These are phyloP conservation scores for Macrochelys suwanniensis DNA, from an alignment of 2,797 vertebrate species.

Conservation along the genomic window DNA sequence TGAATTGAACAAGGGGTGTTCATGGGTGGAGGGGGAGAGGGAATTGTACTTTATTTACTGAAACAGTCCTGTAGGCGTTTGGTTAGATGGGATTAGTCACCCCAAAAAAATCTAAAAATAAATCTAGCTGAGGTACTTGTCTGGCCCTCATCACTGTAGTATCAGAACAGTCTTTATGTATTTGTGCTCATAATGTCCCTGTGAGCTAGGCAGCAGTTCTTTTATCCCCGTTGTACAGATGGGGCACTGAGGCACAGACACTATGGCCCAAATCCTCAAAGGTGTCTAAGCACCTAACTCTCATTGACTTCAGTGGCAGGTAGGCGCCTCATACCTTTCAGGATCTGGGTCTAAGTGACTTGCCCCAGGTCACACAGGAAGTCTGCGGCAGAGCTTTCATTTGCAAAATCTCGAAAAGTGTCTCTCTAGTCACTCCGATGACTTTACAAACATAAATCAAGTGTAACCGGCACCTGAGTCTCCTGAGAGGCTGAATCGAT, in stretches of 20 bases:
- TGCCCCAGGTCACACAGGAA: neutral
- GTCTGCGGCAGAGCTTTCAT: neutral
- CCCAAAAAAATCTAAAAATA: neutral
- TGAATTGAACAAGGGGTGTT: neutral
- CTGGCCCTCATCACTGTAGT: neutral
- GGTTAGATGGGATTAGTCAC: neutral
- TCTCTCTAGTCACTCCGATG: neutral
- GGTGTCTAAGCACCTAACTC: neutral
- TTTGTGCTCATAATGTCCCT: neutral
- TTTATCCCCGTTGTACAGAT: neutral
- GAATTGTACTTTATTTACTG: neutral
- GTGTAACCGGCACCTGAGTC: neutral
- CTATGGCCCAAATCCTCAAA: neutral
- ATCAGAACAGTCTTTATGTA: fast-evolving
- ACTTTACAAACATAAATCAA: neutral
- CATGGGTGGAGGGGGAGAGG: neutral
- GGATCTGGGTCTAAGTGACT: neutral
- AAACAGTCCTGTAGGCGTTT: neutral
- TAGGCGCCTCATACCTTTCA: neutral
- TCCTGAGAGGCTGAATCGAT: neutral
- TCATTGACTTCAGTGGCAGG: neutral
- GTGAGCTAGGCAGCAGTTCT: neutral
- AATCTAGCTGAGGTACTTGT: neutral
- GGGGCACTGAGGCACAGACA: neutral
- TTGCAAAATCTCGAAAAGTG: neutral